Evolutionary conservation across 2,797 vertebrate species (phyloP), one percentile per base, ranked within the genome.

Genomic region (Petrocephalus sullivani): DNA sequence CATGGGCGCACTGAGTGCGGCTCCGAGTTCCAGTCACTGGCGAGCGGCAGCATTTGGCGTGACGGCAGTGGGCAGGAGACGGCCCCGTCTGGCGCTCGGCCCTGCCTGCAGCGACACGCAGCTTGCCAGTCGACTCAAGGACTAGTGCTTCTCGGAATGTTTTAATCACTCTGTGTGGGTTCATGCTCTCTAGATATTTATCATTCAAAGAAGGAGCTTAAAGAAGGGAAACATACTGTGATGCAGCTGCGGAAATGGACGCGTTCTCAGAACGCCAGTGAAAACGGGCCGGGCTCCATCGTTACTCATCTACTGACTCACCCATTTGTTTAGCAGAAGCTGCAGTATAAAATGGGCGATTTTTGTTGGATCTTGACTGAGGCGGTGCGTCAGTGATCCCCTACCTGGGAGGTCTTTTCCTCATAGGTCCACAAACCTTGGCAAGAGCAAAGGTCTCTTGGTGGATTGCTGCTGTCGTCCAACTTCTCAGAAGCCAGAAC

Each of bases 111-210:
- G 33, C 33, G 28, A 49, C 41, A n/a, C 6, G 14, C 5, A 41
- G 41, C 37, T 78, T 78, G 71, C 71, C 71, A 78, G 8, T 78
- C 19, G 71, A 78, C 41, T 78, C 71, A 78, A 41, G 46, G 71
- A 78, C 46, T 28, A n/a, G 71, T n/a, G 41, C 16, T 78, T 78
- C 33, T 41, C 8, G 37, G 7, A 49, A 78, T 78, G 41, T 78
- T 78, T 46, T 78, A 78, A 46, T 78, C 71, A 78, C 71, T 46
- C 46, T 78, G 71, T n/a, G 64, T 71, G 64, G 41, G 71, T 78
- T 46, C 64, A 71, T 78, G 37, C 41, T 78, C 53, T 54, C 53
- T 12, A 7, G 10, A 54, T 54, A 54, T 12, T 78, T 78, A 78
- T 46, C 71, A 78, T n/a, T 78, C 71, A 78, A 78, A 41, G 71